A percentile compares a stretch with the other conserved stretches of the same genome.
These are phyloP conservation scores for Hystrix cristata DNA, from an alignment of 2,113 vertebrate genomes.

Conservation along the genomic window DNA sequence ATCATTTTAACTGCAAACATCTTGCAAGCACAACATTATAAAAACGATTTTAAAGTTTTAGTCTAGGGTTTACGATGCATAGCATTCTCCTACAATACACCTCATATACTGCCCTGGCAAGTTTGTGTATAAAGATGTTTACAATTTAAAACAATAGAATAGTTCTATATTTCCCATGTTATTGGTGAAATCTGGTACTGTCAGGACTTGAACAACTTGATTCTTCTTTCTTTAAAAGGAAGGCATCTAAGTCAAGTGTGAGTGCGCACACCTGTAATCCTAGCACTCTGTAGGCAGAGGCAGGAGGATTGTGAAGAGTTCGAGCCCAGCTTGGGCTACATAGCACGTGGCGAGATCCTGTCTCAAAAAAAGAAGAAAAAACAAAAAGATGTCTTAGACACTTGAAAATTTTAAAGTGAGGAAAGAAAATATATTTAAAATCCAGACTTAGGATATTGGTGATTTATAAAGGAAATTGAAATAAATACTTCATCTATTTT, in stretches of 20 bases:
- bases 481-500: slow-evolving; percentile 17
- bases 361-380: background rate
- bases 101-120: background rate
- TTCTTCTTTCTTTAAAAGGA: slow-evolving; percentile 45
- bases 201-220: background rate
- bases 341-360: background rate
- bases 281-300: background rate
- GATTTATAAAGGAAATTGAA: slow-evolving; percentile 40
- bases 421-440: slow-evolving; percentile 22
- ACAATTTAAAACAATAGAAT: background rate
- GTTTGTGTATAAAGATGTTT: background rate
- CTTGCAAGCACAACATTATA: background rate
- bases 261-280: background rate
- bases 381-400: background rate
- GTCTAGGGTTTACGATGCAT: background rate
- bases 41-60: slow-evolving; percentile 48
- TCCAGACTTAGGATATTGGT: background rate
- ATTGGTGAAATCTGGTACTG: background rate
- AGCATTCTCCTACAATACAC: background rate
- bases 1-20: background rate
- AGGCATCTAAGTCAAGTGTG: background rate
- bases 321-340: background rate
- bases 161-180: background rate
- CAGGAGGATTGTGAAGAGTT: background rate
- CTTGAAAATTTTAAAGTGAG: background rate